Conservation (phyloP, 1,140 invertebrate genomes). For the Drosophila tsacasi region DNA sequence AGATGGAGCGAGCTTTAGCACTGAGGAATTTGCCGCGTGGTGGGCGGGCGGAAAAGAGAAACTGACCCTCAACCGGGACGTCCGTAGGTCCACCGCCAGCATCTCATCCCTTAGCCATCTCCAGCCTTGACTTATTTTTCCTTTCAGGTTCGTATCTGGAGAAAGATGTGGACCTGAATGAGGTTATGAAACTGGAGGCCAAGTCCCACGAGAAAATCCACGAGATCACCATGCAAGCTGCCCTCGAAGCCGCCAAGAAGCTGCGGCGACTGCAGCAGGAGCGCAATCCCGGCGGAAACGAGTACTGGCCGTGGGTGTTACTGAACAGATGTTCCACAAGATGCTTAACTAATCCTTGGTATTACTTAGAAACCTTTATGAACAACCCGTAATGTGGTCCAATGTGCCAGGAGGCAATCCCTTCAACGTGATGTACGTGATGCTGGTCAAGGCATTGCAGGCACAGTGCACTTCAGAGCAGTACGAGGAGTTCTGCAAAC, state of each 20-base stretch:
- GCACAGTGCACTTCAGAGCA: conserved; percentile 94
- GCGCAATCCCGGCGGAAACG: conserved; percentile 88
- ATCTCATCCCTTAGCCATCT: neutral
- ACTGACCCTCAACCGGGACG: conserved; percentile 87
- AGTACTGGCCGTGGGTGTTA: conserved; percentile 87
- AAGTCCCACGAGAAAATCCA: conserved; percentile 68
- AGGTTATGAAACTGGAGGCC: conserved; percentile 34
- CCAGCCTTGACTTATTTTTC: neutral
- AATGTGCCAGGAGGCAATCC: conserved; percentile 91
- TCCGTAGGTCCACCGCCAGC: conserved; percentile 54
- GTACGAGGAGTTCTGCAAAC: conserved; percentile 90
- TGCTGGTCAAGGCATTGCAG: conserved; percentile 96
- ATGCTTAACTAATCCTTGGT: neutral
- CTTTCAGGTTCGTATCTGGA: conserved; percentile 45
- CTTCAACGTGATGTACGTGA: conserved; percentile 93
- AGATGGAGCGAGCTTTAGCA: conserved; percentile 90
- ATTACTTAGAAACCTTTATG: conserved; percentile 41
- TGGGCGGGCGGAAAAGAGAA: conserved; percentile 91
- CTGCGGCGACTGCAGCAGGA: conserved; percentile 89
- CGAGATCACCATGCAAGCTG: conserved; percentile 85
- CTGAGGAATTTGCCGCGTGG: conserved; percentile 91
- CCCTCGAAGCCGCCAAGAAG: conserved; percentile 91
- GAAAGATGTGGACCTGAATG: conserved; percentile 46
- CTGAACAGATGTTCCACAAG: neutral
- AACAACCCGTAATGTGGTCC: conserved; percentile 42